Conservation (phyloP, 2,797 vertebrate genomes). For the Botia almorhae region DNA sequence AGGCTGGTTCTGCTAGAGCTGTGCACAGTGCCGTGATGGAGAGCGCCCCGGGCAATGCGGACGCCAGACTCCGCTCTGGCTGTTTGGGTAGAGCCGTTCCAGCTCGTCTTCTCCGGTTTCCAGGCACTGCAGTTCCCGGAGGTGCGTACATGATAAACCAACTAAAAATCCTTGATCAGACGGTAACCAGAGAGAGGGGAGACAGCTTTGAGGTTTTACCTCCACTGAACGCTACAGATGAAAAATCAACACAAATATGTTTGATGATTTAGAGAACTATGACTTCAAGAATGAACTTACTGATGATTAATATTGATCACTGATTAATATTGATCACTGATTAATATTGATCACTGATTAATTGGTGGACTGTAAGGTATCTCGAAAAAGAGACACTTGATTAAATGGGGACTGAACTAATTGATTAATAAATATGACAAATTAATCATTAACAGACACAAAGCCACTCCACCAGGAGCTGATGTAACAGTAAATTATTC, state of each 20-base stretch:
- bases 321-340: no score
- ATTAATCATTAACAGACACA: not conserved
- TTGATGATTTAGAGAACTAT: not conserved
- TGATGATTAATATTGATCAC: not conserved
- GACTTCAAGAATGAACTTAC: not conserved
- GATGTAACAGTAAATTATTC: not conserved
- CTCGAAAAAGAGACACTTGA: not conserved
- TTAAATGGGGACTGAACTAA: not conserved
- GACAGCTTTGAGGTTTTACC: slow-evolving; percentile 3
- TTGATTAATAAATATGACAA: not conserved
- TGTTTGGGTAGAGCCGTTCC: slow-evolving; percentile 88
- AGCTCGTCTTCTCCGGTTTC: slow-evolving; percentile 81
- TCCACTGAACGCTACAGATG: not conserved
- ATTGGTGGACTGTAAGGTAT: not conserved
- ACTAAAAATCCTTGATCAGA: not conserved
- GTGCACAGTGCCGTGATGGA: slow-evolving; percentile 95
- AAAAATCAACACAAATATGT: not conserved
- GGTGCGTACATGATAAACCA: slow-evolving; percentile 85
- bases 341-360: not conserved
- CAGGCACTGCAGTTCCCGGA: slow-evolving; percentile 81
- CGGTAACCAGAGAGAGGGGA: not conserved
- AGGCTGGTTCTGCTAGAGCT: slow-evolving; percentile 93
- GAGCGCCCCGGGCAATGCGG: slow-evolving; percentile 90
- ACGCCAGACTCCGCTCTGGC: slow-evolving; percentile 91
- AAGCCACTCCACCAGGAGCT: no score